phyloP scores from a whole-genome alignment of 2,797 vertebrate species.

The Sciaenops ocellatus region DNA sequence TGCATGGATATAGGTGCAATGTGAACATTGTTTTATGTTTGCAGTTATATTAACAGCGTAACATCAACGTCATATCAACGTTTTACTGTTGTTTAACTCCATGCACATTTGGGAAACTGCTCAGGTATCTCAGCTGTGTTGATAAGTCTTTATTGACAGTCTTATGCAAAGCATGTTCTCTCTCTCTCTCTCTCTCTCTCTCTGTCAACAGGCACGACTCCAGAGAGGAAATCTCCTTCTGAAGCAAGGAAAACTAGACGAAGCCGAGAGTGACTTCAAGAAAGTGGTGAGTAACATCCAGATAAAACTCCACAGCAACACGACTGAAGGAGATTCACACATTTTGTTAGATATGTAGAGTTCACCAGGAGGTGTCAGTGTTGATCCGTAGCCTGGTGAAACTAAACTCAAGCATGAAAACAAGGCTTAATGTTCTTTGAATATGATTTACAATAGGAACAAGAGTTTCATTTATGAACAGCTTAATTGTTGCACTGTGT shows the following conservation, averaged over 20 bases:
- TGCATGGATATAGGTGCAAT: too few species aligned
- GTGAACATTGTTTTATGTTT: too few species aligned
- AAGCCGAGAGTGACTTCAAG: slow-evolving; percentile 96
- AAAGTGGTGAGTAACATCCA: slow-evolving; percentile 88
- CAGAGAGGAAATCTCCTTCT: slow-evolving; percentile 95
- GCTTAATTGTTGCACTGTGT: background rate
- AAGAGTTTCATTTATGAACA: too few species aligned
- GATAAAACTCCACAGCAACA: slow-evolving; percentile 4
- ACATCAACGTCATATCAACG: too few species aligned
- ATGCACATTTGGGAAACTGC: slow-evolving; percentile 11
- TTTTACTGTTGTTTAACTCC: too few species aligned
- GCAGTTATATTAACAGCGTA: too few species aligned
- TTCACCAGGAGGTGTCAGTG: slow-evolving; percentile 75
- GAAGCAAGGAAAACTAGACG: slow-evolving; percentile 95
- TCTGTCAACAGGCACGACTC: slow-evolving; percentile 89
- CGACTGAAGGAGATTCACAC: background rate
- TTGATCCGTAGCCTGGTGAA: slow-evolving; percentile 41
- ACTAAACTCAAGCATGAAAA: background rate
- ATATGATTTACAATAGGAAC: background rate
- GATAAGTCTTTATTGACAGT: slow-evolving; percentile 12
- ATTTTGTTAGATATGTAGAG: background rate
- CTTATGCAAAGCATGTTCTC: background rate
- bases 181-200: background rate
- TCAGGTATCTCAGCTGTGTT: slow-evolving; percentile 45
- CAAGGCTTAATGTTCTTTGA: background rate